phyloP scores from a whole-genome alignment of 2,797 vertebrate species.

The Crenichthys baileyi region DNA sequence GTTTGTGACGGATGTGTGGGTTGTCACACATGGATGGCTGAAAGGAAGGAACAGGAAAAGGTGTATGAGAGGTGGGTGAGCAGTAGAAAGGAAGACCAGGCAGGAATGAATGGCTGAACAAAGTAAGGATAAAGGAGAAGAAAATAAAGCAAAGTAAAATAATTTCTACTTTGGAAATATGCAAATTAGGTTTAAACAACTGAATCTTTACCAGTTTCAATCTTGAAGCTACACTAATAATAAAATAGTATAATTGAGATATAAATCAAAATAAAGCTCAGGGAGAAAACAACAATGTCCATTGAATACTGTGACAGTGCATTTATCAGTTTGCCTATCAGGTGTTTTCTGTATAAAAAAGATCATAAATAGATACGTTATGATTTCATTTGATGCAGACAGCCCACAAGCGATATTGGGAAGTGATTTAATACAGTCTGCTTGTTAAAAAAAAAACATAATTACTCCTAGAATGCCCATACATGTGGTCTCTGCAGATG shows the following conservation, averaged over 20 bases:
- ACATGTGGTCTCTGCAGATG: slow-evolving; percentile 61
- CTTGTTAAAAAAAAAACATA: slow-evolving; percentile 25
- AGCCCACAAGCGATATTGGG: slow-evolving; percentile 11
- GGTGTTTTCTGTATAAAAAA: slow-evolving; percentile 4
- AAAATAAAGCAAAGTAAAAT: slow-evolving; percentile 33
- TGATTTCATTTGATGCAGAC: not conserved
- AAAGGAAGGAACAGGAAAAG: slow-evolving; percentile 59
- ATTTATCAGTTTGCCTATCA: slow-evolving; percentile 24
- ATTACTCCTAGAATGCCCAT: slow-evolving; percentile 23
- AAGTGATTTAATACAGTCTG: slow-evolving; percentile 27
- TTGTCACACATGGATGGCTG: slow-evolving; percentile 71
- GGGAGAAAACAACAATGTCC: slow-evolving; percentile 25
- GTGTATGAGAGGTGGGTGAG: slow-evolving; percentile 47
- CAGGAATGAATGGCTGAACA: slow-evolving; percentile 56
- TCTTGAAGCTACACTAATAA: slow-evolving; percentile 52
- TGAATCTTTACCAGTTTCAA: slow-evolving; percentile 21
- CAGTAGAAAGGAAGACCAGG: slow-evolving; percentile 57
- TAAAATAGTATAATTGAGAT: slow-evolving; percentile 26
- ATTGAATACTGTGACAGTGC: slow-evolving; percentile 30
- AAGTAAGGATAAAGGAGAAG: slow-evolving; percentile 12
- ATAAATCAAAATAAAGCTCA: slow-evolving; percentile 34
- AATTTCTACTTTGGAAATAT: slow-evolving; percentile 34
- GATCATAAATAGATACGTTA: not conserved
- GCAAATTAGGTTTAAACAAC: slow-evolving; percentile 26
- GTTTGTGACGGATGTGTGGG: slow-evolving; percentile 63